phyloP scores from a whole-genome alignment of 2,113 vertebrate species.

The Hypocryptadius cinnamomeus region DNA sequence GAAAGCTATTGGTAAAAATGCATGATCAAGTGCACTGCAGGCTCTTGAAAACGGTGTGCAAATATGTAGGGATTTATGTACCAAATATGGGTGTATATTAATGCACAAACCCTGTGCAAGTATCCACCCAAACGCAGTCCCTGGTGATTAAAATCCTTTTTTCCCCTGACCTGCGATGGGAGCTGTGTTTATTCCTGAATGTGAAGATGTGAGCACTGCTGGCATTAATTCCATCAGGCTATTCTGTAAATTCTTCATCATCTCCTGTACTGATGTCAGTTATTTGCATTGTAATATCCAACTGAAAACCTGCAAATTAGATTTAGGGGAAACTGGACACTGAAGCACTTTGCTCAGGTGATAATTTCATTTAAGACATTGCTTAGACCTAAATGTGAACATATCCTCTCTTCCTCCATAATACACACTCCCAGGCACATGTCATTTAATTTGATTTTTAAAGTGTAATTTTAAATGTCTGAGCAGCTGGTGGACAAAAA shows the following conservation, averaged over 20 bases:
- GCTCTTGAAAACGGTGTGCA: not conserved
- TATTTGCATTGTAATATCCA: not conserved
- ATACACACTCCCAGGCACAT: not conserved
- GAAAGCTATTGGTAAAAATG: not conserved
- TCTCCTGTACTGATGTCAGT: not conserved
- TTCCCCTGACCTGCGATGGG: not conserved
- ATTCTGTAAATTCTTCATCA: not conserved
- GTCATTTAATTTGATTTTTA: not conserved
- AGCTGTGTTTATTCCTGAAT: not conserved
- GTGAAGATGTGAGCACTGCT: not conserved
- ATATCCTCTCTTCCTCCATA: not conserved
- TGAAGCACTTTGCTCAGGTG: slow-evolving; percentile 6
- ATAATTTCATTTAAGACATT: slow-evolving; percentile 13
- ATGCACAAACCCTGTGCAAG: not conserved
- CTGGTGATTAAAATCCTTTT: not conserved
- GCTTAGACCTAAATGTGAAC: not conserved
- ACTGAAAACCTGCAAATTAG: not conserved
- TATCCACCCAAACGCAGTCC: not conserved
- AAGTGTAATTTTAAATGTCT: not conserved
- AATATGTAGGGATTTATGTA: not conserved
- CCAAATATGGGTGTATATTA: not conserved
- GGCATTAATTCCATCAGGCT: not conserved
- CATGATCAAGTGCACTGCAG: not conserved
- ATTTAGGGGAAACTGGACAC: not conserved
- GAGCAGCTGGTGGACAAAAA: not conserved